Conservation (phyloP, 2,888 invertebrate genomes). For the Drosophila neonasuta region DNA sequence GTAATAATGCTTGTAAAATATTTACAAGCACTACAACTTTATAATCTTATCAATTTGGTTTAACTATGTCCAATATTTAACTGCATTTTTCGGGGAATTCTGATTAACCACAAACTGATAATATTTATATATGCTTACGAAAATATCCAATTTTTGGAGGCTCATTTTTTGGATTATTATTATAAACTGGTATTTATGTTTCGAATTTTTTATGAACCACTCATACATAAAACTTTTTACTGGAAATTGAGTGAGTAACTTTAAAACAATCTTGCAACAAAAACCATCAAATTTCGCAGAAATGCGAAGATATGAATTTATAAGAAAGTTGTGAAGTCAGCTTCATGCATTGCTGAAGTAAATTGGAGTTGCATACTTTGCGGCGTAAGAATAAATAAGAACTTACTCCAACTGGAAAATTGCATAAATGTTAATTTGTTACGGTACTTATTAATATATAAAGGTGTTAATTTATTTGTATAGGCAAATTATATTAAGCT, state of each 20-base stretch:
- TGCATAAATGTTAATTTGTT: not conserved
- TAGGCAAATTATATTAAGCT: not conserved
- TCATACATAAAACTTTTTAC: too few species aligned
- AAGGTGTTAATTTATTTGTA: too few species aligned
- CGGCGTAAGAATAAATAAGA: constrained; percentile 1
- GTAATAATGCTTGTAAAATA: not conserved
- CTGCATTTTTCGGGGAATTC: not conserved
- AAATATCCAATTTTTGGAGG: too few species aligned
- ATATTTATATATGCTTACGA: too few species aligned
- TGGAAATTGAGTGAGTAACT: too few species aligned
- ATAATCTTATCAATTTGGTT: constrained; percentile 1
- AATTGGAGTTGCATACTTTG: constrained; percentile 31
- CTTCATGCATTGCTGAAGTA: not conserved
- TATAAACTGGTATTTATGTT: too few species aligned
- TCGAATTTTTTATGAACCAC: too few species aligned
- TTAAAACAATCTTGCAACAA: too few species aligned
- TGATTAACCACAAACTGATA: not conserved
- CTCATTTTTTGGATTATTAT: too few species aligned
- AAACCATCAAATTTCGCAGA: too few species aligned
- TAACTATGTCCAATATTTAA: not conserved
- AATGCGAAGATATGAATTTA: not conserved
- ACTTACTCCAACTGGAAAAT: not conserved
- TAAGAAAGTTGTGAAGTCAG: not conserved
- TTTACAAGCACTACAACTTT: not conserved
- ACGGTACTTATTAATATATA: not conserved